Conservation (phyloP, 1,140 invertebrate genomes). For the Temnothorax curvispinosus region DNA sequence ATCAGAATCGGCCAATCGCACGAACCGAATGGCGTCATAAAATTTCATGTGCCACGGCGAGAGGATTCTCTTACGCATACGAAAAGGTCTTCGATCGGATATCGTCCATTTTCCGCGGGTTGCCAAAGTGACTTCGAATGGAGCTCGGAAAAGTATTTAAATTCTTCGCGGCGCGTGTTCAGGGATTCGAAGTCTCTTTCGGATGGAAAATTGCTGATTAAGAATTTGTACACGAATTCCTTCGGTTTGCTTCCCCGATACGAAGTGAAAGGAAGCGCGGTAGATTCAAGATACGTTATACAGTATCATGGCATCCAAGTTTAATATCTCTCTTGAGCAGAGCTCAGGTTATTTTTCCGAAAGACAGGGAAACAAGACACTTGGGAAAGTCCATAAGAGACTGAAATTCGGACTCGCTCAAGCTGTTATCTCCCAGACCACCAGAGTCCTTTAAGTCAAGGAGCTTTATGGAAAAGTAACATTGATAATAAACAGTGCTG, state of each 20-base stretch:
- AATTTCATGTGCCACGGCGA: conserved; percentile 41
- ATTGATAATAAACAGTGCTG: conserved; percentile 34
- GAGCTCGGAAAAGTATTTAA: conserved; percentile 2
- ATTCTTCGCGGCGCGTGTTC: background rate
- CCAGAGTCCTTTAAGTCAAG: background rate
- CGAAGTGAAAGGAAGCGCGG: background rate
- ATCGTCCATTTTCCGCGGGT: conserved; percentile 10
- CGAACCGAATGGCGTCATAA: conserved; percentile 20
- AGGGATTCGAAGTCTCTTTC: background rate
- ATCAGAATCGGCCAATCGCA: conserved; percentile 36
- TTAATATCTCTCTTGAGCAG: conserved; percentile 7
- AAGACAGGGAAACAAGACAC: conserved; percentile 17
- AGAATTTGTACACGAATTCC: conserved; percentile 3
- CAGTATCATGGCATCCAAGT: background rate
- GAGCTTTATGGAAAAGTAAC: background rate
- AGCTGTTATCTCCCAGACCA: conserved; percentile 9
- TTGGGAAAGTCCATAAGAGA: conserved; percentile 5
- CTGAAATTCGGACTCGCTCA: conserved; percentile 19
- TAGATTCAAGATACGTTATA: background rate
- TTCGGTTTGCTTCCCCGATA: background rate
- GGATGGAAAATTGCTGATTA: background rate
- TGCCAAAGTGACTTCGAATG: conserved; percentile 19
- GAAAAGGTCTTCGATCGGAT: background rate
- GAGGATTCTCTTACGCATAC: conserved; percentile 18
- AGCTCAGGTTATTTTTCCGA: conserved; percentile 24